phyloP scores from a whole-genome alignment of 2,113 vertebrate genomes.

The pig (Sus scrofa) region DNA sequence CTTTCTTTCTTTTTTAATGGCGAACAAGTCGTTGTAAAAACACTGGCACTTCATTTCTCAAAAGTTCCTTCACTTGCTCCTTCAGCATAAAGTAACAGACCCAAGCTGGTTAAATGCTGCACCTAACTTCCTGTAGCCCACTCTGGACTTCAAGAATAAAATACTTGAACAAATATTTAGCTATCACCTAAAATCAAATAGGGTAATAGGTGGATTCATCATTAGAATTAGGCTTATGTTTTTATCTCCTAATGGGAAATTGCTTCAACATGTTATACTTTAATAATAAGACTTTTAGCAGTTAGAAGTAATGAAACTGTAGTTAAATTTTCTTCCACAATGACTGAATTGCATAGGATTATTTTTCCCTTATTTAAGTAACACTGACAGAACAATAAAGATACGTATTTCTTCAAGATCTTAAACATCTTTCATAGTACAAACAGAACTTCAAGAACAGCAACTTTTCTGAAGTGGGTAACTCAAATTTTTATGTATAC shows the following conservation, averaged over 20 bases:
- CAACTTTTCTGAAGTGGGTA: not conserved
- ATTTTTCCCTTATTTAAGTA: slow-evolving; percentile 5
- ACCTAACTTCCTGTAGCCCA: slow-evolving; percentile 8
- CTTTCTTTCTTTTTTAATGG: slow-evolving; percentile 28
- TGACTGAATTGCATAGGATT: not conserved
- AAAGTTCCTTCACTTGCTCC: slow-evolving; percentile 25
- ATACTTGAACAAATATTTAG: slow-evolving; percentile 39
- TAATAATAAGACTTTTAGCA: slow-evolving; percentile 30
- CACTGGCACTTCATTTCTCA: slow-evolving; percentile 46
- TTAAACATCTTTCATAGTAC: not conserved
- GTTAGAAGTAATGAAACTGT: slow-evolving; percentile 9
- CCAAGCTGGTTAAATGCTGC: not conserved
- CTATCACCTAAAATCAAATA: not conserved
- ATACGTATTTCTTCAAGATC: not conserved
- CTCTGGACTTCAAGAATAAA: slow-evolving; percentile 37
- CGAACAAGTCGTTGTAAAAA: slow-evolving; percentile 53
- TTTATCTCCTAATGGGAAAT: slow-evolving; percentile 1
- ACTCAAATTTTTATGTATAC: slow-evolving; percentile 1
- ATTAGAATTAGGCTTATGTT: not conserved
- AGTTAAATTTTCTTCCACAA: not conserved
- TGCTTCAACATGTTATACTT: not conserved
- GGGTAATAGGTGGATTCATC: not conserved
- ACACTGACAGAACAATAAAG: not conserved
- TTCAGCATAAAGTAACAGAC: slow-evolving; percentile 35
- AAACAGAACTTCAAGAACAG: not conserved